phyloP scores from a whole-genome alignment of 2,888 invertebrate genomes.

The Dasysyrphus albostriatus region DNA sequence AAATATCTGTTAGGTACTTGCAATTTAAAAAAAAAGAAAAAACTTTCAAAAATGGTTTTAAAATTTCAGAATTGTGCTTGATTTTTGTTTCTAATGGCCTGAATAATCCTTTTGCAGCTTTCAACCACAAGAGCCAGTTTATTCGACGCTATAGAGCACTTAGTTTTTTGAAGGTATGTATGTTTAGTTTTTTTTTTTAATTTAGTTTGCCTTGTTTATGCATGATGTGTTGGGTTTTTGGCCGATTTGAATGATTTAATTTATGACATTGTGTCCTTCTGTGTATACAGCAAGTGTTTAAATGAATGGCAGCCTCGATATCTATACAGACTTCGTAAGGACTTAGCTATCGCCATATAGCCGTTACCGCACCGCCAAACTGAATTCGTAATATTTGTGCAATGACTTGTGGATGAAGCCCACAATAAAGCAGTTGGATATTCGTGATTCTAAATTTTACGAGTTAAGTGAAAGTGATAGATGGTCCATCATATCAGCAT shows the following conservation, averaged over 20 bases:
- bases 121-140: background rate
- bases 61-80: too few relatives aligned
- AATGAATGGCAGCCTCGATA: conserved; percentile 9
- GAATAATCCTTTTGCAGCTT: too few relatives aligned
- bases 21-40: too few relatives aligned
- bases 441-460: conserved; percentile 57
- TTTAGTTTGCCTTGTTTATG: background rate
- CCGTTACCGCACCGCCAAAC: conserved; percentile 2
- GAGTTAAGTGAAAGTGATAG: conserved; percentile 65
- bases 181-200: background rate
- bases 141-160: background rate
- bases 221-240: conserved; percentile 34
- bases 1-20: too few relatives aligned
- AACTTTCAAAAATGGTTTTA: too few relatives aligned
- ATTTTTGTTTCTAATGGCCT: too few relatives aligned
- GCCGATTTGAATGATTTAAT: conserved; percentile 74
- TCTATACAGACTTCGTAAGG: conserved; percentile 12
- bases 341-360: background rate
- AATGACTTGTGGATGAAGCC: conserved; percentile 48
- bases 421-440: conserved; percentile 43
- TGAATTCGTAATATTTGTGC: conserved; percentile 58
- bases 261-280: conserved; percentile 51
- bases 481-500: conserved; percentile 36
- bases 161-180: background rate
- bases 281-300: background rate